Conservation (phyloP, 1,140 invertebrate genomes). For the Drosophila setifemur region DNA sequence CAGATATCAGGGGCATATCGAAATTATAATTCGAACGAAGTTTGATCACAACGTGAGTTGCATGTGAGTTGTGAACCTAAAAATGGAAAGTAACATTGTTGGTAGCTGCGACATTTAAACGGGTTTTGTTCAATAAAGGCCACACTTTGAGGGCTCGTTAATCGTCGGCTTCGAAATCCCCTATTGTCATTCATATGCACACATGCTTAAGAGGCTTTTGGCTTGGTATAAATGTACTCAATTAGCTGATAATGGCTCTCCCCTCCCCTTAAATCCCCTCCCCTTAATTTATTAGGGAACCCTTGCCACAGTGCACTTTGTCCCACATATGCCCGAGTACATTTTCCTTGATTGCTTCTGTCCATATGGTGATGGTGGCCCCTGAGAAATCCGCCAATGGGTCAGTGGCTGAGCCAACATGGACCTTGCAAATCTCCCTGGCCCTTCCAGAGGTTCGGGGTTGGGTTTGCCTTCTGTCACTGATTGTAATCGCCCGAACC, state of each 20-base stretch:
- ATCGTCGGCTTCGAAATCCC: constrained; percentile 16
- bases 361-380: constrained; percentile 48
- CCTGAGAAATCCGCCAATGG: constrained; percentile 51
- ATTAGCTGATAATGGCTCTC: constrained; percentile 50
- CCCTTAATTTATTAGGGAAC: constrained; percentile 4
- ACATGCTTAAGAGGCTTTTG: constrained; percentile 34
- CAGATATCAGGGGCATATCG: constrained; percentile 1
- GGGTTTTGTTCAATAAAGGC: constrained; percentile 16
- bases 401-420: constrained; percentile 7
- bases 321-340: constrained; percentile 58
- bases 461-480: constrained; percentile 68
- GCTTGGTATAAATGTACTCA: constrained; percentile 32
- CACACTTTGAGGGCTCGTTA: constrained; percentile 15
- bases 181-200: constrained; percentile 17
- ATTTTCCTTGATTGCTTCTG: constrained; percentile 58
- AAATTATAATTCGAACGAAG: not conserved
- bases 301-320: constrained; percentile 42
- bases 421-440: constrained; percentile 37
- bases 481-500: constrained; percentile 67
- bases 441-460: constrained; percentile 28
- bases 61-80: constrained; percentile 5
- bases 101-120: constrained; percentile 15
- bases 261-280: constrained; percentile 6
- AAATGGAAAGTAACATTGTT: constrained; percentile 16
- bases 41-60: constrained; percentile 10